Base-by-base conservation (phyloP, 2,888 invertebrate species). In the Campopleginae sp. region DNA sequence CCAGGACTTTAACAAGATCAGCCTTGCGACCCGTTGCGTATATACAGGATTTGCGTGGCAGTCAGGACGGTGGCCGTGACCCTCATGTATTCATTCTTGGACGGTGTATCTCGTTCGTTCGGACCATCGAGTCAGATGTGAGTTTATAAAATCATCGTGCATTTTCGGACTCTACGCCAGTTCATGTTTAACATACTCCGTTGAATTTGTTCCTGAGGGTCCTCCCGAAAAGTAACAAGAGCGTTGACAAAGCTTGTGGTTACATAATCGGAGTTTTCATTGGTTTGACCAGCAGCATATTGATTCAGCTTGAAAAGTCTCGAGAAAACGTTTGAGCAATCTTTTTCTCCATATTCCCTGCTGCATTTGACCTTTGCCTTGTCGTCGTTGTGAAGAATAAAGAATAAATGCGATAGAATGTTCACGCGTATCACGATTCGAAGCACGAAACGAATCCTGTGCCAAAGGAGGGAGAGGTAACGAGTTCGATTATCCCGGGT, bases 401-500 rank as follows among this genome's bases (percentile, higher is more conserved):
- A 68, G 48, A 63, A 58, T 27, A 51, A 68, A 72, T 31, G 61
- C 46, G 61, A 78, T 82, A 78, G 23, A 76, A 72, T 54, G 44
- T 78, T 66, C 42, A 38, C 23, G 74, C 23, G 74, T 81, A 86
- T 85, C 61, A 51, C 71, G 87, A 93, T 93, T 93, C 93, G 74
- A 71, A 75, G 87, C 93, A 92, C 93, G 93, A 91, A 91, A 87
- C 90, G 92, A 93, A 92, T 92, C 91, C 89, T 80, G 63, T 46
- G 66, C 79, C 19, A 72, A 87, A 86, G 89, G 88, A 86, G 89
- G 91, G 90, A 90, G 89, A 89, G 88, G 92, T 93, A 93, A 93
- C 92, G 92, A 92, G 92, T 93, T 93, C 91, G 91, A 93, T 93
- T 93, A 93, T 93, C 91, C 87, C 70, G 88, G 86, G 87, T 88